Evolutionary conservation across 1,140 invertebrate genomes (phyloP).

Genomic region (Radopholus similis): DNA sequence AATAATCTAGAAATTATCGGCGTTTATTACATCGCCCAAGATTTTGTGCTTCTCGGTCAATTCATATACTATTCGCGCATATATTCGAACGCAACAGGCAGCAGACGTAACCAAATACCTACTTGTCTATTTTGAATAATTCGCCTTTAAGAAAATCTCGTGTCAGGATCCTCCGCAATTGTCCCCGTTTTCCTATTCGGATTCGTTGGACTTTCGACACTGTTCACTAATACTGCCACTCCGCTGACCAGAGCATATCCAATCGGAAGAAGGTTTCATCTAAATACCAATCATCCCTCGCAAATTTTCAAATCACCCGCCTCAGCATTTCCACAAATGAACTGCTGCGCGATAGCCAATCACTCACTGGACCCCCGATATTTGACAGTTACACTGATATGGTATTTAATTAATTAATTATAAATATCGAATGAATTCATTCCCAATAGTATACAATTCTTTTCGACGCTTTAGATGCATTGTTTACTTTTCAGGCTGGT

Average conservation of each 20-base stretch:
- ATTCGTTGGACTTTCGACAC: slow-evolving; percentile 32
- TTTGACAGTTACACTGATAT: slow-evolving; percentile 44
- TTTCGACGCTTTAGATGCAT: not conserved
- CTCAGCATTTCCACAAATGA: too few species aligned
- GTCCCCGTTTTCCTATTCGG: slow-evolving; percentile 46
- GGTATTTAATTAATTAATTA: slow-evolving; percentile 12
- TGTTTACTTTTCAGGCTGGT: slow-evolving; percentile 45
- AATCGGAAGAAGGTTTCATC: slow-evolving; percentile 1
- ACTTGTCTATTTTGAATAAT: not conserved
- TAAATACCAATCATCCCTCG: too few species aligned
- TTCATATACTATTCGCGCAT: slow-evolving; percentile 53
- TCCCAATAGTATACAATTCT: too few species aligned
- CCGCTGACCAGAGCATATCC: not conserved
- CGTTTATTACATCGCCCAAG: slow-evolving; percentile 60
- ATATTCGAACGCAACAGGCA: slow-evolving; percentile 29
- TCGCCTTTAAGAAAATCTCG: not conserved
- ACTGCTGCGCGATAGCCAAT: too few species aligned
- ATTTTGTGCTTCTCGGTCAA: slow-evolving; percentile 50
- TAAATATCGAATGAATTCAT: too few species aligned
- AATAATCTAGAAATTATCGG: slow-evolving; percentile 48
- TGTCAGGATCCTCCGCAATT: slow-evolving; percentile 21
- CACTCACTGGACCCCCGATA: slow-evolving; percentile 27
- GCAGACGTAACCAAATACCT: not conserved
- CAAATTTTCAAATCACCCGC: too few species aligned
- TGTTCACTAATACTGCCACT: slow-evolving; percentile 1